Evolutionary conservation across 2,888 invertebrate genomes (phyloP).

Genomic region (Mesorhabditis sp.): DNA sequence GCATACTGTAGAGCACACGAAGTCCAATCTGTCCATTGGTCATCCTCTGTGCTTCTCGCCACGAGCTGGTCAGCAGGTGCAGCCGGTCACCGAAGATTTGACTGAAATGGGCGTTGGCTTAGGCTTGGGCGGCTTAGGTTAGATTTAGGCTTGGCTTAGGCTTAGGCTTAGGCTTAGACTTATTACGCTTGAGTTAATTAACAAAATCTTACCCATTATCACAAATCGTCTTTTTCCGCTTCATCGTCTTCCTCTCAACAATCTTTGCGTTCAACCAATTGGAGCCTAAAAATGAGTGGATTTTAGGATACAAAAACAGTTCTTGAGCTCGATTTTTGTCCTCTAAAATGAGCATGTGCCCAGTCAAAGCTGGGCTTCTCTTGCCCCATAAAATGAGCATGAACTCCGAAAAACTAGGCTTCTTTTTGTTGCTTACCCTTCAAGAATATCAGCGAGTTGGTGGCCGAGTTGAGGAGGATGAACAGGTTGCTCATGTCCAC

Average conservation of each 20-base stretch:
- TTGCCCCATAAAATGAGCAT: too few relatives aligned
- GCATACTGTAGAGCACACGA: constrained; percentile 47
- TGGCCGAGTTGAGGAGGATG: constrained; percentile 49
- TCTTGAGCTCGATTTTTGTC: background rate
- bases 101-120: constrained; percentile 17
- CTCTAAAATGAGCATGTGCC: too few relatives aligned
- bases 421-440: constrained; percentile 12
- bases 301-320: too few relatives aligned
- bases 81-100: constrained; percentile 35
- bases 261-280: constrained; percentile 41
- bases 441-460: constrained; percentile 52
- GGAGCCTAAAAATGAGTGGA: constrained; percentile 21
- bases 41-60: constrained; percentile 38
- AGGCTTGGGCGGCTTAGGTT: background rate
- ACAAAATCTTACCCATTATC: constrained; percentile 27
- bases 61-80: constrained; percentile 34
- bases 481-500: constrained; percentile 47
- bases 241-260: constrained; percentile 42
- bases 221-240: constrained; percentile 47
- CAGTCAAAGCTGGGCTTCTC: background rate
- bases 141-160: background rate
- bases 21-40: constrained; percentile 46
- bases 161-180: background rate
- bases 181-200: background rate
- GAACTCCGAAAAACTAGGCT: too few relatives aligned